Evolutionary conservation across 2,888 invertebrate species (phyloP), one percentile per base, ranked within the genome.

Genomic region (Ypsolopha sequella): DNA sequence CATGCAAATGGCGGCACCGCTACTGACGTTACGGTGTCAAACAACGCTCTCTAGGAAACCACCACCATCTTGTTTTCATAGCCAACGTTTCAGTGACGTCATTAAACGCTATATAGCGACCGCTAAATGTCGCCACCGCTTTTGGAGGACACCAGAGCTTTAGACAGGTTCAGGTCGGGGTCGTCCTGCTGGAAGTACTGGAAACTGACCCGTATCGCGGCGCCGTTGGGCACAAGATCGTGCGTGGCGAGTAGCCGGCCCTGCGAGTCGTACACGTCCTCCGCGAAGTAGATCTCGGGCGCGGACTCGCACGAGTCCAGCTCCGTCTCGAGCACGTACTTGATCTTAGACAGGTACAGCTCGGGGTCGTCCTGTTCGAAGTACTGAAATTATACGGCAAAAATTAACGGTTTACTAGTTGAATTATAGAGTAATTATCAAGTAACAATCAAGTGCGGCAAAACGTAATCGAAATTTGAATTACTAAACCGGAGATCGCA

Each of bases 351-450:
- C 56, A 96, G 82, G 80, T 96, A 97, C 53, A 97, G 84, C 77
- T 97, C 97, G 0, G 97, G 97, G 81, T 97, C 97, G 71, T 98
- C 97, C 79, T 96, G 96, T 72, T 97, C 97, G 78, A 97, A 97
- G 76, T 97, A 95, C 94, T 95, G 72, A 13, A 47, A 11, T 45
- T 36, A 9, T 38, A 35, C 7, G 36, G 38, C 6, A 48, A 41
- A 48, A 36, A 47, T 33, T 33, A 10, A 10, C 13, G 7, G 6
- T n/a, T 7, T 33, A 41, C 10, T n/a, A 41, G 33, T 36, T 10
- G 10, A 33, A 50, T 6, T 6, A 6, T 39, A 6, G 39, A 10
- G 39, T 6, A 6, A 39, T 9, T 3, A 39, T 36, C 10, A 2
- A 39, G 3, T 39, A n/a, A n/a, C n/a, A 24, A 24, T 24, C 4